Conservation (phyloP, 35 echinoderm and acorn worm species). For the Apostichopus californicus region DNA sequence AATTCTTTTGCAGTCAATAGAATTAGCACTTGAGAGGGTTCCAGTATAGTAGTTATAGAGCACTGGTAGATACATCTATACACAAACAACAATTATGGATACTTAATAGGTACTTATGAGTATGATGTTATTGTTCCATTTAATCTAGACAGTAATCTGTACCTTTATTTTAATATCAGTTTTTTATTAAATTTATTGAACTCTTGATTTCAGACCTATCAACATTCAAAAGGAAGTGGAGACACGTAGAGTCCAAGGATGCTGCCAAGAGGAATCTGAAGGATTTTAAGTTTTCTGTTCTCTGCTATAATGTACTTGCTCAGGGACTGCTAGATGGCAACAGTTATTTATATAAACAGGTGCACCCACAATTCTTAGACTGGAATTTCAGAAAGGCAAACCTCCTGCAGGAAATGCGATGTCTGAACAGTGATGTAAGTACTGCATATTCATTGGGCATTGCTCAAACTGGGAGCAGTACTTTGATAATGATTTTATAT, state of each 20-base stretch:
- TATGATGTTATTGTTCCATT: too few relatives aligned
- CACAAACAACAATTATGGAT: too few relatives aligned
- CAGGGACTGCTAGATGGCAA: slow-evolving; percentile 42
- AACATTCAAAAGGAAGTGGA: slow-evolving; percentile 38
- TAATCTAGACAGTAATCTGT: too few relatives aligned
- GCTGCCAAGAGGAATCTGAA: background rate
- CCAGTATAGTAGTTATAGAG: too few relatives aligned
- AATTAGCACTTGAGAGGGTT: too few relatives aligned
- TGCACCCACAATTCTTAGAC: slow-evolving; percentile 1
- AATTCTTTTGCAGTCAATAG: too few relatives aligned
- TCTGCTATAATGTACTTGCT: slow-evolving; percentile 59
- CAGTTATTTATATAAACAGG: slow-evolving; percentile 35
- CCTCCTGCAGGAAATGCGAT: slow-evolving; percentile 27
- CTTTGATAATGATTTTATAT: too few relatives aligned
- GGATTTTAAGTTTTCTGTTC: slow-evolving; percentile 10
- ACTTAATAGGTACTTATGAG: too few relatives aligned
- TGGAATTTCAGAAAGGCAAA: slow-evolving; percentile 51
- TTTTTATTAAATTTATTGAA: background rate
- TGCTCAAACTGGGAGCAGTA: too few relatives aligned
- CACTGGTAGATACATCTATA: too few relatives aligned
- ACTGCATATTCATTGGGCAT: background rate
- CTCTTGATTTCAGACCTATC: slow-evolving; percentile 33
- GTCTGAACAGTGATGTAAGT: slow-evolving; percentile 55
- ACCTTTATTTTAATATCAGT: background rate
- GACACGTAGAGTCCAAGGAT: background rate